Evolutionary conservation across 2,797 vertebrate genomes (phyloP).

Genomic region (Gastrophryne carolinensis): DNA sequence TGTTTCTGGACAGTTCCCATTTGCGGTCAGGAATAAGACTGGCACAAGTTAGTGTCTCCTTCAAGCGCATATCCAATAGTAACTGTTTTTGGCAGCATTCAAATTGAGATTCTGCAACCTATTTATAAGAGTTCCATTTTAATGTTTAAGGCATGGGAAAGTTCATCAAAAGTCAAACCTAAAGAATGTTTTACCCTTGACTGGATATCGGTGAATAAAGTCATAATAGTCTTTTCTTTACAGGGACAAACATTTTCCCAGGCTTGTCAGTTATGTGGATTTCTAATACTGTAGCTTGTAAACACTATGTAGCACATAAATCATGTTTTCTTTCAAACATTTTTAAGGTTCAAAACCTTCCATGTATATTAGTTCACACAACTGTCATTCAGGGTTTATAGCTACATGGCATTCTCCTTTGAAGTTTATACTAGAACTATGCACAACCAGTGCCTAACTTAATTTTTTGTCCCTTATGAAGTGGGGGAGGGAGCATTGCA

Average conservation of each 20-base stretch:
- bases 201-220: background rate
- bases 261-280: background rate
- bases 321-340: no score
- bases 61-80: background rate
- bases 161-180: background rate
- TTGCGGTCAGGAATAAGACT: background rate
- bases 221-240: background rate
- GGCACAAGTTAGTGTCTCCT: background rate
- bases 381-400: no score
- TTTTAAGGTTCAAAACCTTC: no score
- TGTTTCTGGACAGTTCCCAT: background rate
- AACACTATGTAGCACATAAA: no score
- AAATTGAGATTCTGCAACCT: background rate
- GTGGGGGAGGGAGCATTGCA: no score
- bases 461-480: no score
- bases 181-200: background rate
- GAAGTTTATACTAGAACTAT: no score
- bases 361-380: no score
- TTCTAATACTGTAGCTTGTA: no score
- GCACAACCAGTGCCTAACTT: no score
- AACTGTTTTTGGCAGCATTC: background rate
- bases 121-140: background rate
- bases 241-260: constrained; percentile 6
- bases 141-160: background rate
- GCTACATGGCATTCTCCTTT: no score